phyloP scores from a whole-genome alignment of 2,888 invertebrate genomes.

The Ischnura elegans region DNA sequence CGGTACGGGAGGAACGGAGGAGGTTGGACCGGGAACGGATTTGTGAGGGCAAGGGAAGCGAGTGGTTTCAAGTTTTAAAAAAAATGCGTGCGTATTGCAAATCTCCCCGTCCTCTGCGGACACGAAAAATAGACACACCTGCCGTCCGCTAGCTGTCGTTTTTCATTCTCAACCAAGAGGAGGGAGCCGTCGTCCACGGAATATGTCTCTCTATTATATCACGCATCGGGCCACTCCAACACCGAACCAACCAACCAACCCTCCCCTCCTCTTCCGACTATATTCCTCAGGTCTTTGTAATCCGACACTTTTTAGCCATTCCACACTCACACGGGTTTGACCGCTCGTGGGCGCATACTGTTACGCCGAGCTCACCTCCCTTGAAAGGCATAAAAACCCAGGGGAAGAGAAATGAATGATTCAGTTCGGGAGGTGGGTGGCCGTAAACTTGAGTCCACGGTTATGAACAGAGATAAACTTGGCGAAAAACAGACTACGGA shows the following conservation, averaged over 20 bases:
- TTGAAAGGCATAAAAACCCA: background rate
- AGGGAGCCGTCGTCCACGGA: background rate
- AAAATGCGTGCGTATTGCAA: background rate
- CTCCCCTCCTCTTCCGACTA: background rate
- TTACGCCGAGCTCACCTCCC: background rate
- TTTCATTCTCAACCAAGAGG: background rate
- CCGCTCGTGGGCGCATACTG: background rate
- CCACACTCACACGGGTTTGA: background rate
- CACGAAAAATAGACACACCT: constrained; percentile 3
- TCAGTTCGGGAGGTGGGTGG: background rate
- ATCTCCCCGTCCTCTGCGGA: background rate
- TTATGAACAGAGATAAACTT: background rate
- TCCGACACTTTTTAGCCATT: constrained; percentile 31
- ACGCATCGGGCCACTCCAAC: background rate
- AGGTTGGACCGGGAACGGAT: background rate
- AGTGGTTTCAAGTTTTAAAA: background rate
- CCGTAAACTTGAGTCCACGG: background rate
- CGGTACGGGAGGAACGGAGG: background rate
- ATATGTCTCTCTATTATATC: background rate
- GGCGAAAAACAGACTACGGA: background rate
- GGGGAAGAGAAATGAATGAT: background rate
- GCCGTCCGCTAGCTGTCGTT: background rate
- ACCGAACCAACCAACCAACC: too few relatives aligned
- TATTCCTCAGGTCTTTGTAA: background rate
- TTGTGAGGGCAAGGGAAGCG: background rate